Evolutionary conservation across 2,113 vertebrate species (phyloP).

Genomic region (Gallinago media): DNA sequence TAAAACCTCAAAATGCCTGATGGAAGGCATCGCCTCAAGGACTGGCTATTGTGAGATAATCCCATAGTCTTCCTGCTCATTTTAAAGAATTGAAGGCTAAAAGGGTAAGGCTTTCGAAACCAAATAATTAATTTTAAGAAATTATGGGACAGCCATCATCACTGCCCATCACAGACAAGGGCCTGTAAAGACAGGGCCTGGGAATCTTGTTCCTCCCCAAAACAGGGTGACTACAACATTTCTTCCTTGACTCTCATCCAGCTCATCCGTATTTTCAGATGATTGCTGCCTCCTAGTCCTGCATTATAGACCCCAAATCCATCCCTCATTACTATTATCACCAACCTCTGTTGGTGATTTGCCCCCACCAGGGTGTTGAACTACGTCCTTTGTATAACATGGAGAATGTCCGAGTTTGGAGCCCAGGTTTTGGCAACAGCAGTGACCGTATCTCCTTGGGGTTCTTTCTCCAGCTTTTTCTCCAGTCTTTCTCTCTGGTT

Average conservation of each 20-base stretch:
- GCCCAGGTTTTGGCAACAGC: not conserved
- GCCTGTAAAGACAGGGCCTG: not conserved
- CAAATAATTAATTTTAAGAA: not conserved
- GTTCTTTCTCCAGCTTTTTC: not conserved
- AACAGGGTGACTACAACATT: not conserved
- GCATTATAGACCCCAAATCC: not conserved
- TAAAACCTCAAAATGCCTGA: slow-evolving; percentile 22
- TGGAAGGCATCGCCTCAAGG: not conserved
- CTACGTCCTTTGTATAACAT: accelerated
- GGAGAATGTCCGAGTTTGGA: not conserved
- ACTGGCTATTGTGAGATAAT: not conserved
- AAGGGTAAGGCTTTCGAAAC: not conserved
- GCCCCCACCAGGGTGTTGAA: not conserved
- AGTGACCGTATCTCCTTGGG: not conserved
- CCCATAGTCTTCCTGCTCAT: not conserved
- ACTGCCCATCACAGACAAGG: not conserved
- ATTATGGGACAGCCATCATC: accelerated
- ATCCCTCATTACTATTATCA: not conserved
- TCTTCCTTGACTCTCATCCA: not conserved
- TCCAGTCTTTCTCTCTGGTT: not conserved
- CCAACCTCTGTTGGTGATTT: not conserved
- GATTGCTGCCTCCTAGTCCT: not conserved
- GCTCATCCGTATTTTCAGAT: not conserved
- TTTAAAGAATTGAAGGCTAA: not conserved
- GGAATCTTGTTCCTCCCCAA: not conserved